Percentiles rank a stretch among this genome's conserved stretches.
These are phyloP conservation scores for Gymnopithys bicolor DNA, from an alignment of 2,797 vertebrate genomes.

Conservation along the genomic window DNA sequence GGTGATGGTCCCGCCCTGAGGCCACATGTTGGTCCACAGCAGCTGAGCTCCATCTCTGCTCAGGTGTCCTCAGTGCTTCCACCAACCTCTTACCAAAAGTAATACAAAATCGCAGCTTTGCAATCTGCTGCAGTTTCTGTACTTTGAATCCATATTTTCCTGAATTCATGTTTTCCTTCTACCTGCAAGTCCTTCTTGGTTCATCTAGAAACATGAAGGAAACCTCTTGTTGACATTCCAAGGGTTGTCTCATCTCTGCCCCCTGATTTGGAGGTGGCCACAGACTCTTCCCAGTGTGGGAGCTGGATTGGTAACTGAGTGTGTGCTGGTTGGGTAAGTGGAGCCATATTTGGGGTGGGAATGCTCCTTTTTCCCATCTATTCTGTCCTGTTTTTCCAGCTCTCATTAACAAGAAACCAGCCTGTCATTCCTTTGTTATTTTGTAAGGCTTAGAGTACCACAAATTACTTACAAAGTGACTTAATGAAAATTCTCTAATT, in stretches of 20 bases:
- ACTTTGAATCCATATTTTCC: accelerated
- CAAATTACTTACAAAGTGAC: not conserved
- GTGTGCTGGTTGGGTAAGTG: accelerated
- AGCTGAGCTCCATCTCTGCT: not conserved
- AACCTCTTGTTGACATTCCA: not conserved
- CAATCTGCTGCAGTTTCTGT: not conserved
- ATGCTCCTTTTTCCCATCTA: not conserved
- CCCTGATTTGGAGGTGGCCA: not conserved
- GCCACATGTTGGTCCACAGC: not conserved
- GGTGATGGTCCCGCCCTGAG: not conserved
- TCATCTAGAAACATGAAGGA: not conserved
- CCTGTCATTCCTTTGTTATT: not conserved
- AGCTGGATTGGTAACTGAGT: not conserved
- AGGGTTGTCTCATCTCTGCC: not conserved
- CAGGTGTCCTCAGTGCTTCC: too few relatives aligned
- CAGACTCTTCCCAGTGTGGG: not conserved
- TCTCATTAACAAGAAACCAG: not conserved
- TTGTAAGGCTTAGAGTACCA: not conserved
- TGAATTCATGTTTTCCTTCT: not conserved
- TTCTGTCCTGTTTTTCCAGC: not conserved
- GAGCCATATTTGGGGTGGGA: not conserved
- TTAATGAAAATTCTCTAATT: not conserved
- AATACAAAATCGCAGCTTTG: too few relatives aligned
- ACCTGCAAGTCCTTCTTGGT: not conserved
- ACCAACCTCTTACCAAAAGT: too few relatives aligned